Evolutionary conservation across 2,113 vertebrate species (phyloP).

Genomic region (Gobio gobio): DNA sequence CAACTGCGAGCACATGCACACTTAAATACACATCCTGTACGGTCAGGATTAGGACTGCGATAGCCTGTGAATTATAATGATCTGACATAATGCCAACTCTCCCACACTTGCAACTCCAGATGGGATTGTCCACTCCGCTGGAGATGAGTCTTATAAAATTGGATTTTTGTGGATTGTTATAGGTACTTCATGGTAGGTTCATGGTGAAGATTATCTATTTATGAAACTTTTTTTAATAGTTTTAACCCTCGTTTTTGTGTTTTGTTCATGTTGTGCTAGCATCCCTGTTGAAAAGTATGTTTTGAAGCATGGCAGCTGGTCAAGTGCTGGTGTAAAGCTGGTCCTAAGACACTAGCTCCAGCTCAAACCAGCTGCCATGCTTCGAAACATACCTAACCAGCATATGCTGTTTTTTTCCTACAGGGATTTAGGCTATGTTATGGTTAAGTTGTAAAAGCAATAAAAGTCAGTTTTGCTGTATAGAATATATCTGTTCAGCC

Average conservation of each 20-base stretch:
- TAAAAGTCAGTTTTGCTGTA: neutral
- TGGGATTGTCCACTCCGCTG: neutral
- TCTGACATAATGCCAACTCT: conserved; percentile 5
- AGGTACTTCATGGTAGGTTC: neutral
- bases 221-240: neutral
- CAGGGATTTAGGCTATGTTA: neutral
- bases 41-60: neutral
- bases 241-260: too few relatives aligned
- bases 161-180: neutral
- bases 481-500: neutral
- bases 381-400: too few relatives aligned
- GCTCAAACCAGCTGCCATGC: too few relatives aligned
- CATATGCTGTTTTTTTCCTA: too few relatives aligned
- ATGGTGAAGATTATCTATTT: neutral
- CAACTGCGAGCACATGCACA: neutral
- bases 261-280: neutral
- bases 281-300: too few relatives aligned
- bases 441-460: neutral
- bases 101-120: conserved; percentile 11
- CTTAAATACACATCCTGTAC: neutral
- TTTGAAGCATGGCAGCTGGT: too few relatives aligned
- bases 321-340: too few relatives aligned
- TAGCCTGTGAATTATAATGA: neutral
- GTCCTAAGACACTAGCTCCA: too few relatives aligned
- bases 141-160: neutral